Evolutionary conservation across 2,113 vertebrate genomes (phyloP), one percentile per base, ranked within the genome.

Genomic region (Prochilodus magdalenae): DNA sequence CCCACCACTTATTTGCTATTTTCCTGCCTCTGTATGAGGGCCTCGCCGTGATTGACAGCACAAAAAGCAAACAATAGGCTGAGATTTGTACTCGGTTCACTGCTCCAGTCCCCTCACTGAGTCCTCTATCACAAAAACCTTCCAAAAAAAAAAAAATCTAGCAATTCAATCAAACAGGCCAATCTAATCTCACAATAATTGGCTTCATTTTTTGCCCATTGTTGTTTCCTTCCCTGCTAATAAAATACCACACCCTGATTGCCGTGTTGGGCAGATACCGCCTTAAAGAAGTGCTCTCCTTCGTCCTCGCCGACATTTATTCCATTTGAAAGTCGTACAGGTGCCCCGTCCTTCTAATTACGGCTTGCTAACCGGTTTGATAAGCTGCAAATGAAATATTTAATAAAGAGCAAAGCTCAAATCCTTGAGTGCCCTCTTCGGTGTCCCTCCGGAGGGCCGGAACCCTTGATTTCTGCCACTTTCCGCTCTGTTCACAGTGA

Each of bases 151-250:
- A 55, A 20, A 18, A 55, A 36, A 36, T 36, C 53, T 13, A 16
- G 51, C 27, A 11, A 5, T 75, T 73, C 55, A 24, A 63, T 73
- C 55, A 60, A 53, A 85, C 87, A 47, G 84, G 82, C 79, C 80
- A 83, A 76, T 83, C 66, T 65, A 72, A 90, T 90, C 70, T 82
- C 75, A 40, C 49, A 83, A 77, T 77, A 84, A 88, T 86, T 86
- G 72, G 18, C 11, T 29, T 85, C 74, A 60, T n/a, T 67, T 29
- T 84, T 77, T 53, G 4, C 4, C 22, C 51, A 67, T 27, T 18
- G 7, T 60, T 72, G 71, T 51, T 30, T 62, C n/a, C 57, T 5
- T 24, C 14, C 5, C 47, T 67, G 70, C 30, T 59, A 47, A 26
- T 62, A 26, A 77, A 80, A 60, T 15, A 57, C 83, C 55, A 82